Conservation (phyloP, 2,888 invertebrate genomes). For the Mesorhabditis sp. region DNA sequence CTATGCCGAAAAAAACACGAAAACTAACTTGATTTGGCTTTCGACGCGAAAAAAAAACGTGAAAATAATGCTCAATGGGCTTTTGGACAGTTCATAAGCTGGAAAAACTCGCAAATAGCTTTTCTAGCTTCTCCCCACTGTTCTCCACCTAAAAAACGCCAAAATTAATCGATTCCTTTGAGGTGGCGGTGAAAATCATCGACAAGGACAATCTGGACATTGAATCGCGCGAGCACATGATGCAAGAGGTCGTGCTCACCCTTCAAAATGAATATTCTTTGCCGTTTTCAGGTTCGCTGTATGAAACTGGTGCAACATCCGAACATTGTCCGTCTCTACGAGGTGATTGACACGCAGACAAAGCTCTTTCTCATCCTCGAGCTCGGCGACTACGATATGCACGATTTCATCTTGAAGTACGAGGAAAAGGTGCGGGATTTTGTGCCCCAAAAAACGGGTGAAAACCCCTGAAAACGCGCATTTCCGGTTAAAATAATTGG, state of each 20-base stretch:
- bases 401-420: constrained; percentile 95
- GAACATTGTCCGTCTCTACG: constrained; percentile 93
- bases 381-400: constrained; percentile 94
- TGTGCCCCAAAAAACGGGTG: too few relatives aligned
- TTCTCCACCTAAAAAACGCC: too few relatives aligned
- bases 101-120: too few relatives aligned
- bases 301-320: constrained; percentile 99
- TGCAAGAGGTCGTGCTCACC: constrained; percentile 67
- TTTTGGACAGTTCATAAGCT: too few relatives aligned
- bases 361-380: constrained; percentile 82
- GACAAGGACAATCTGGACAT: constrained; percentile 97
- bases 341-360: constrained; percentile 92
- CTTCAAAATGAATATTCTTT: neutral
- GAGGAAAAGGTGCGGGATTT: constrained; percentile 61
- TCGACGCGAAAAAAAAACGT: too few relatives aligned
- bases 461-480: constrained; percentile 9
- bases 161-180: constrained; percentile 19
- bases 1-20: too few relatives aligned
- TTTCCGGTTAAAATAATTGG: neutral
- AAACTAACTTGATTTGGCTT: too few relatives aligned
- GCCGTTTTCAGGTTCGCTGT: constrained; percentile 72
- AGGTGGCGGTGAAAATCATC: constrained; percentile 73
- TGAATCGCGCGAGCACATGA: constrained; percentile 88
- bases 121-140: too few relatives aligned
- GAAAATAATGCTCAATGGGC: too few relatives aligned